These are phyloP conservation scores for Drosophila picticornis DNA, from an alignment of 2,888 invertebrate species.

Conservation along the genomic window DNA sequence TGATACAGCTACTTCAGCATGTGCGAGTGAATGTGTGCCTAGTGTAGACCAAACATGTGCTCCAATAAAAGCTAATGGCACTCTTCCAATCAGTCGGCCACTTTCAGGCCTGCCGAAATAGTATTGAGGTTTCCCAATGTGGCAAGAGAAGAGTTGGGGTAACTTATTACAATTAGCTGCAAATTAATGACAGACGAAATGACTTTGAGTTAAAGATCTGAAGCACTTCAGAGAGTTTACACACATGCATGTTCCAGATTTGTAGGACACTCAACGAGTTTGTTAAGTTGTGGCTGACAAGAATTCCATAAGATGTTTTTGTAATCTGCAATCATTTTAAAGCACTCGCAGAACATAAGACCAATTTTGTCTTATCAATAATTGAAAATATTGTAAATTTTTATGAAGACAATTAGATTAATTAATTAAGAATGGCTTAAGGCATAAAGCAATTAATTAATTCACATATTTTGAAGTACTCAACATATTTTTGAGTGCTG, in stretches of 20 bases:
- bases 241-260: not conserved
- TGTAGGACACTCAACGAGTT: not conserved
- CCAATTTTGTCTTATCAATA: not conserved
- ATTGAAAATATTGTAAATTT: not conserved
- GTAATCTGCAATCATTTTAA: not conserved
- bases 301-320: not conserved
- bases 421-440: not conserved
- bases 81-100: conserved; percentile 49
- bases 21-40: conserved; percentile 16
- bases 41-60: conserved; percentile 39
- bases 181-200: conserved; percentile 42
- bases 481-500: not conserved
- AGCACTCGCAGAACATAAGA: not conserved
- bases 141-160: not conserved
- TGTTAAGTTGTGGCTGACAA: not conserved
- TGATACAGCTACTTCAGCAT: conserved; percentile 56
- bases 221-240: not conserved
- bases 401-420: too few relatives aligned
- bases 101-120: conserved; percentile 37
- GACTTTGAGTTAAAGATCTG: conserved; percentile 6
- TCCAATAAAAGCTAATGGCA: conserved; percentile 68
- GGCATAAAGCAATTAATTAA: not conserved
- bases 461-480: not conserved
- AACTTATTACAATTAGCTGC: conserved; percentile 62
- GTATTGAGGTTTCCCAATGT: conserved; percentile 28